Base-by-base conservation (phyloP, 1,140 invertebrate species). In the Phthorimaea operculella region DNA sequence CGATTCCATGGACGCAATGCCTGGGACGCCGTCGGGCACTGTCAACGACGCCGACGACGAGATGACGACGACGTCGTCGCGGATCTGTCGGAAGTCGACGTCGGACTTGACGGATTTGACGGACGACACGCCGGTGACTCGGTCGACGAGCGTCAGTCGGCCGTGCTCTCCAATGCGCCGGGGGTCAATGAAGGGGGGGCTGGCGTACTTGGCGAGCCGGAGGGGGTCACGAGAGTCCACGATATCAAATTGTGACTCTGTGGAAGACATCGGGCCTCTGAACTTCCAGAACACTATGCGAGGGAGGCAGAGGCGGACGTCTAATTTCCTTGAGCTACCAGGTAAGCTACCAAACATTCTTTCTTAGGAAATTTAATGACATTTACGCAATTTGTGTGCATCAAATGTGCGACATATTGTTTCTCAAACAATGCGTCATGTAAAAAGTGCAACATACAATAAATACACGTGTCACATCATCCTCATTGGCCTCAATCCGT, bases 311-410 rank as follows among this genome's bases (percentile, higher is more conserved):
- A 83, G 94, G 6, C 86, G 93, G 52, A 94, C 93, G 3, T 94
- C 93, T 0, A 95, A 95, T 79, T 95, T 95, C 74, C 80, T 95
- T n/a, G 94, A 95, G 78, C 82, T 95, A 63, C 94, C 93, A 79
- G 92, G 93, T 94, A 66, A 85, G 69, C 21, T 28, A 4, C 21
- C 21, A 28, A 28, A 28, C 21, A 55, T 17, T 15, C 2, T 7
- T n/a, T 15, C 11, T 42, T 42, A 42, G 39, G 14, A 42, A 4
- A 49, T 12, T 49, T 5, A 14, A 48, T 14, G 11, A 49, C 18
- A 49, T 49, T 3, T 6, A 33, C 28, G 28, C 50, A 2, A 6
- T 28, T 28, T 6, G 21, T 4, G 21, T 28, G 21, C 21, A 28
- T 28, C 2, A 2, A 28, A 28, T 28, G 21, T 28, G 21, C 21